Base-by-base conservation (phyloP, 2,113 vertebrate species). In the Dermatemys mawii region DNA sequence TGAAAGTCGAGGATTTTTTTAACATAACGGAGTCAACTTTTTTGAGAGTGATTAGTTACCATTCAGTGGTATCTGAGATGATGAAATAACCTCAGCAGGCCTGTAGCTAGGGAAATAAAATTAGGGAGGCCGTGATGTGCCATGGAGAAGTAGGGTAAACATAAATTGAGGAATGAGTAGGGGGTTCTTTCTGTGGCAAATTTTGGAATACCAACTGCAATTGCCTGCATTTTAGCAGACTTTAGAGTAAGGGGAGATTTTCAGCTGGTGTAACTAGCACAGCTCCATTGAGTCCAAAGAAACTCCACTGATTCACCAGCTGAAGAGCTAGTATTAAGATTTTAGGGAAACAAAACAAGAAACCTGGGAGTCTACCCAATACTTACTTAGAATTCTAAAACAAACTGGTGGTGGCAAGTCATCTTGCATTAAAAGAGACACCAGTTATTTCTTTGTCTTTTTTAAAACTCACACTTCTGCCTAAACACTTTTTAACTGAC, bases 141-240 rank as follows among this genome's bases (percentile, higher is more conserved):
- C 41, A 41, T 73, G 79, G 11, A 55, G 75, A 11, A 93, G 38
- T 27, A 13, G 0, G 0, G 73, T 46, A 6, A 16, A 50, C 10
- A 1, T 0, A 0, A 73, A 41, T 12, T 0, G 35, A n/a, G 17
- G 17, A 21, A 67, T 21, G 17, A 67, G 35, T 38, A 67, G 21
- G 0, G 46, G 12, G 44, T 75, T 8, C 81, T 81, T 27, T n/a
- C 79, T 0, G 0, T 35, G 49, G 14, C 4, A 27, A 32, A 27
- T 92, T 12, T 53, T 49, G 57, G 75, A 29, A 54, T 6, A 26
- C 7, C 51, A 29, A 22, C 2, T 53, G 22, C 54, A 27, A 89
- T 83, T 57, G 90, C n/a, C 79, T 86, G 48, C 35, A 17, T 27
- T 41, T 14, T 19, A 78, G 76, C 54, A 85, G 13, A 14, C 78